Evolutionary conservation across 2,113 vertebrate species (phyloP), one percentile per base, ranked within the genome.

Genomic region (Capreolus pygargus): DNA sequence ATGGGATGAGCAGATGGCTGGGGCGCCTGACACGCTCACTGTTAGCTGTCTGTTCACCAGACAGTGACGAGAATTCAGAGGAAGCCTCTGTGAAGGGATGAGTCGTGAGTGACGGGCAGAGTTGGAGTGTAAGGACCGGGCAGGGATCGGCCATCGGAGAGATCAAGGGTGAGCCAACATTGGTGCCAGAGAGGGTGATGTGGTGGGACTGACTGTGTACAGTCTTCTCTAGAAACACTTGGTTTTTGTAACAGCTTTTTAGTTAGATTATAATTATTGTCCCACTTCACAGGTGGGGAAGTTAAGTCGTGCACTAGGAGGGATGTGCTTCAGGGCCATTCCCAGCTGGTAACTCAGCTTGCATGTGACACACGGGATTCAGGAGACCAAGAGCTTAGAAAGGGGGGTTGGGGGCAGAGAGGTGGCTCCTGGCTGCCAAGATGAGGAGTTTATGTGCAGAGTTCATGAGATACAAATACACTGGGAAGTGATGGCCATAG

Each of bases 91-190:
- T 23, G 30, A 76, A 83, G 33, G 55, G 52, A 27, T 14, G 19
- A 25, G n/a, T 43, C 19, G 8, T 6, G 3, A 39, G 25, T 14
- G 16, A 1, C 7, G 9, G 23, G 13, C 12, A 19, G 43, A 93
- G 54, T 1, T 52, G 50, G 3, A 6, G 15, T 28, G 15, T 50
- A 11, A 60, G 84, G 36, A 16, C 25, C 9, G 6, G 57, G 30
- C 64, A 54, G 6, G 16, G 2, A 8, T 25, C 0, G 10, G 9
- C 2, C 2, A 28, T 1, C 14, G 4, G 5, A 16, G 33, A 89
- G 30, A 14, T 39, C 52, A 30, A 45, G 33, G 25, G 16, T 33
- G 21, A 92, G 30, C 52, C 19, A 33, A 2, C 43, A 2, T 10
- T 6, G 10, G 58, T 64, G 21, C 36, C 30, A 45, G 33, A 43